Conservation (phyloP, 2,797 vertebrate species). For the Lepilemur septentrionalis region DNA sequence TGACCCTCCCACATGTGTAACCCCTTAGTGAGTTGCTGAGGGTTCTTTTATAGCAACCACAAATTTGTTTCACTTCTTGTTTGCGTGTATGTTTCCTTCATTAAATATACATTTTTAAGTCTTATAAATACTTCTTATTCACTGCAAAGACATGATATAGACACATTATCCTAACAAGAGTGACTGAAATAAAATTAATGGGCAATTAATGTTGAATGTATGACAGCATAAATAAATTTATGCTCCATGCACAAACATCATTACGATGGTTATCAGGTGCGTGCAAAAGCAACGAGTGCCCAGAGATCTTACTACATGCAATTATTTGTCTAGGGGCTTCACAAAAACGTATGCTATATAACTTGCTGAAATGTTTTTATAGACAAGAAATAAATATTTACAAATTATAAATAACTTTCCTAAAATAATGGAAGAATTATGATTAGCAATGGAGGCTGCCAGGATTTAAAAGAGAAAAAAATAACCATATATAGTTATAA, state of each 20-base stretch:
- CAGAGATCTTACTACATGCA: neutral
- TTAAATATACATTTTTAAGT: neutral
- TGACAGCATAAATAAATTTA: neutral
- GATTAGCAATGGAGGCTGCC: neutral
- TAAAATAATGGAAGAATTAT: neutral
- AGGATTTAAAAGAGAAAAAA: neutral
- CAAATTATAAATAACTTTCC: neutral
- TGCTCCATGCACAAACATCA: neutral
- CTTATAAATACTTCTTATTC: neutral
- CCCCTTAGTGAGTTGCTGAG: neutral
- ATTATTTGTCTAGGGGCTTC: neutral
- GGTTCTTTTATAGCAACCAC: neutral
- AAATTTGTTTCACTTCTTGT: neutral
- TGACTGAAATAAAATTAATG: neutral
- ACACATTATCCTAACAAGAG: neutral
- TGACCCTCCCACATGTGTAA: neutral
- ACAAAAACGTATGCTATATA: neutral
- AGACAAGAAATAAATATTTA: neutral
- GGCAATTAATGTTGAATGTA: neutral
- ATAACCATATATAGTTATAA: neutral
- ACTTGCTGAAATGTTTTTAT: neutral
- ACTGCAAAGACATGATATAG: neutral
- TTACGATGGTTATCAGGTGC: neutral
- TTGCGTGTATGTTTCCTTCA: neutral
- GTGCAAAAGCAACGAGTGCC: neutral